Percentiles rank a stretch among this genome's conserved stretches.
Conservation (phyloP, 2,113 vertebrate genomes). For the Tamias sibiricus region DNA sequence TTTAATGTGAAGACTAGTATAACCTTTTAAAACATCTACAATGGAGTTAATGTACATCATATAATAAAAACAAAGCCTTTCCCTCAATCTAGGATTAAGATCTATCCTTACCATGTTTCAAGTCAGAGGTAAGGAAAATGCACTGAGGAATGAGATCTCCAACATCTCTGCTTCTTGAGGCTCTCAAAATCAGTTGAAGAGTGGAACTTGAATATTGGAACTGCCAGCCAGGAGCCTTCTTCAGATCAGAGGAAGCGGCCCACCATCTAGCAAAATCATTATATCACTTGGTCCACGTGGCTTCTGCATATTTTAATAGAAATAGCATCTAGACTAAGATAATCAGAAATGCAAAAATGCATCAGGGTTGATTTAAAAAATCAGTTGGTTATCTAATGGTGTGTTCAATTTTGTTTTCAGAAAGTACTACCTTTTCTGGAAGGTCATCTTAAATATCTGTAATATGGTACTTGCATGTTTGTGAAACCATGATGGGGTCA, state of each 20-base stretch:
- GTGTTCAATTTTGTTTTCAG: background rate
- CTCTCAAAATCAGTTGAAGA: background rate
- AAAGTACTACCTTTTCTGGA: background rate
- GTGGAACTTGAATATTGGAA: background rate
- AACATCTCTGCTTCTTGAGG: fast-evolving
- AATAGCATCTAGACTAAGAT: background rate
- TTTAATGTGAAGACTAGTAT: background rate
- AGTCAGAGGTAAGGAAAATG: background rate
- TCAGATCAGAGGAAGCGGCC: background rate
- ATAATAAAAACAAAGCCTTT: background rate
- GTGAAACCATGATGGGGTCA: background rate
- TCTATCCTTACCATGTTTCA: background rate
- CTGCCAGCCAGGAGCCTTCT: background rate
- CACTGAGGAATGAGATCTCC: background rate
- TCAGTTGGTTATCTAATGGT: background rate
- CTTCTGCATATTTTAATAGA: background rate
- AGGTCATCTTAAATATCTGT: background rate
- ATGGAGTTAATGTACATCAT: background rate
- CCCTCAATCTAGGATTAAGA: background rate
- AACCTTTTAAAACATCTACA: background rate
- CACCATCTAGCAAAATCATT: too few relatives aligned
- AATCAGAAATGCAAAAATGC: background rate
- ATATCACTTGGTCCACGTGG: fast-evolving
- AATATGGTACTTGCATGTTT: background rate
- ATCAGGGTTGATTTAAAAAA: background rate